Evolutionary conservation across 2,113 vertebrate genomes (phyloP), one percentile per base, ranked within the genome.

Genomic region (Zosterops borbonicus): DNA sequence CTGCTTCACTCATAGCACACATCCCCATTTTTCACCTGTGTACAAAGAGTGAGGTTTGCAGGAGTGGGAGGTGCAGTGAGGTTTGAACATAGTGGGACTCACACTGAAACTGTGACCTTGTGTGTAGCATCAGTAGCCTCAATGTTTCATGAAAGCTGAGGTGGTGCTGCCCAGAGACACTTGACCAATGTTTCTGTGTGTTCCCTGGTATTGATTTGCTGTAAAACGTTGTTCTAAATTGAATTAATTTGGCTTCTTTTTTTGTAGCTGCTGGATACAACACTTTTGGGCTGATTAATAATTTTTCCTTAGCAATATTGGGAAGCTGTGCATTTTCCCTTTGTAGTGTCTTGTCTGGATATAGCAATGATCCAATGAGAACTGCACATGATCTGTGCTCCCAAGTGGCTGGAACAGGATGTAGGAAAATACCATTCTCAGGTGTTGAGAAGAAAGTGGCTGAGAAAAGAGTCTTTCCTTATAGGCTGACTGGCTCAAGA

Each of bases 121-220:
- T 67, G 22, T 68, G 37, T n/a, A 44, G 25, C 2, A 4, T 56
- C 62, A 82, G 49, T 35, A 73, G 73, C 81, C 29, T 25, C 31
- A 23, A 5, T 58, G n/a, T 28, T 67, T 60, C 25, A 16, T 31
- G 47, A 75, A 67, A 84, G 42, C 89, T 20, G 56, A 82, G 41
- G 28, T 37, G 64, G 8, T 82, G 74, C 44, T 69, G 62, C 70
- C 58, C 41, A 74, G 75, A 80, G 59, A 47, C 47, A n/a, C 75
- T 47, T 86, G 35, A 55, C 27, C 77, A 29, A 28, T n/a, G 33
- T 60, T 95, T 37, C n/a, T 35, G 19, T 67, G 17, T 29, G 44
- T 81, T 92, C 79, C 82, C 42, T 37, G n/a, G 74, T 67, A 47
- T 29, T 65, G 63, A 49, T 80, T 55, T 87, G 50, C 75, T 70